Percentiles rank a stretch among this genome's conserved stretches.
phyloP scores from a whole-genome alignment of 92 coral and sea anemone species.

The Porites divaricata region DNA sequence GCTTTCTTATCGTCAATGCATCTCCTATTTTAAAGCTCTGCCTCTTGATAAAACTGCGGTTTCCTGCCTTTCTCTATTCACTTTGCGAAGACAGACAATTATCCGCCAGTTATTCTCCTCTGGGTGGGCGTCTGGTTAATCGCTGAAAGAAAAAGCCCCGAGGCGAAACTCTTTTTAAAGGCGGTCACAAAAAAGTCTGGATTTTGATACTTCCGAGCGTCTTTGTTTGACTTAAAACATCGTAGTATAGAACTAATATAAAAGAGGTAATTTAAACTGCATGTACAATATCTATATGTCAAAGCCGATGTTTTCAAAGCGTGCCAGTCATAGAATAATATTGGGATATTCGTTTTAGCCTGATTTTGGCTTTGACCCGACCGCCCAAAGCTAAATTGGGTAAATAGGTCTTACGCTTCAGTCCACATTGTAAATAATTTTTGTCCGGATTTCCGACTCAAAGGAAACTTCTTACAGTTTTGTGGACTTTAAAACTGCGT shows the following conservation, averaged over 20 bases:
- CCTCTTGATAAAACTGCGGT: neutral
- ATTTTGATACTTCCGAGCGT: neutral
- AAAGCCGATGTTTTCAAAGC: neutral
- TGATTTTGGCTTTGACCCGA: too few species aligned
- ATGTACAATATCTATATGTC: neutral
- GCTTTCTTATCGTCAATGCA: neutral
- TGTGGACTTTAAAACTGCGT: too few species aligned
- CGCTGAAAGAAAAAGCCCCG: neutral
- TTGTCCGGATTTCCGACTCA: too few species aligned
- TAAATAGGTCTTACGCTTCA: too few species aligned
- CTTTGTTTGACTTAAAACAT: neutral
- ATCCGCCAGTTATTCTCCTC: conserved; percentile 5
- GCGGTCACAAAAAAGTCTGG: neutral
- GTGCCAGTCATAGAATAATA: neutral
- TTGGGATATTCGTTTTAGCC: too few species aligned
- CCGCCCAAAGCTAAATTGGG: too few species aligned
- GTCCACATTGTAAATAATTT: too few species aligned
- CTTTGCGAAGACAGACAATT: neutral
- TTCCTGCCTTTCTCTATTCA: conserved; percentile 7
- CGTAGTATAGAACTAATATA: neutral
- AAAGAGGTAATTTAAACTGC: neutral
- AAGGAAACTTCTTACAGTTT: too few species aligned
- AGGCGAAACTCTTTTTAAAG: neutral
- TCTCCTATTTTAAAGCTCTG: neutral
- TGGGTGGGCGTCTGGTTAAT: neutral